Evolutionary conservation across 2,797 vertebrate genomes (phyloP), one percentile per base, ranked within the genome.

Genomic region (Anguilla pacifica): DNA sequence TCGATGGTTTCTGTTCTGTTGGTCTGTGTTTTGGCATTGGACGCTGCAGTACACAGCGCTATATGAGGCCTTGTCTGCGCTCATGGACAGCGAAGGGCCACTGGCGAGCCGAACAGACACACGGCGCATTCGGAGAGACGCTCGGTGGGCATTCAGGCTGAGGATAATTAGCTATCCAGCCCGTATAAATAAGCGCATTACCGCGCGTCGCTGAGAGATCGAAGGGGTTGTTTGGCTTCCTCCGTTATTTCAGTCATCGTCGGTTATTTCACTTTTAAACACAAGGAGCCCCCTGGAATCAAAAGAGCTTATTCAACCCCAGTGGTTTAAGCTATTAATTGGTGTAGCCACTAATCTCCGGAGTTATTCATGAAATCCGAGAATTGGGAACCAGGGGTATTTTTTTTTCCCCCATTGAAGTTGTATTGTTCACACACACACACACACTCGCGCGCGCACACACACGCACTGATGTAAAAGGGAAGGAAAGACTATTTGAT

Each of bases 271-370:
- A 88, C 72, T 55, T 22, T 83, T 61, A 67, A 49, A 46, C 64
- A 88, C 93, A 92, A 94, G 77, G 85, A 92, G 91, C 90, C 89
- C 87, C 88, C 35, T 35, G 87, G 93, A 94, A 93, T 93, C 90
- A 93, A 92, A 93, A 91, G 89, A 91, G 92, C 93, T 92, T 39
- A 92, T 94, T 94, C 91, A 89, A 85, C 89, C 46, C 92, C 92
- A 92, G 90, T 92, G 94, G 91, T 94, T 91, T 90, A 94, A 93
- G 92, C 93, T 93, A 94, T 95, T 95, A 95, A 94, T 93, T 88
- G 90, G 90, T 90, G 90, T 91, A 92, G 90, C 89, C 79, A 85
- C 88, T 94, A 94, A 96, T 95, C 94, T 93, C 86, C 87, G 53
- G 89, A 94, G 93, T 92, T 94, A 91, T 91, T 91, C 90, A 88